Conservation (phyloP, 2,888 invertebrate species). For the Apamea crenata region DNA sequence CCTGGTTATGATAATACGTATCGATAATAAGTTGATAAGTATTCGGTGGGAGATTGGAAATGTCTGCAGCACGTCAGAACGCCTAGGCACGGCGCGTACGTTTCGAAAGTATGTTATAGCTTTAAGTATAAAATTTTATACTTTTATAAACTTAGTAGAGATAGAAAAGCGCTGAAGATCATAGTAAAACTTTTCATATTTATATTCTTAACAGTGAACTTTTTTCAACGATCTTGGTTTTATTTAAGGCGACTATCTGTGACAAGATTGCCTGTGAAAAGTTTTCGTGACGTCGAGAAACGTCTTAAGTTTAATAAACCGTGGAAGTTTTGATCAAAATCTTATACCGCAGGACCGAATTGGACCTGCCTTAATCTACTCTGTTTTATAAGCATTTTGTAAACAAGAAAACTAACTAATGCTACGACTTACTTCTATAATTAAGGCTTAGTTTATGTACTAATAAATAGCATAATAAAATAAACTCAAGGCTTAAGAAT, state of each 20-base stretch:
- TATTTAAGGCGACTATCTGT: conserved; percentile 4
- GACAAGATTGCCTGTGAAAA: conserved; percentile 21
- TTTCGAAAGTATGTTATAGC: conserved; percentile 14
- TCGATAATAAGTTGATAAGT: conserved; percentile 58
- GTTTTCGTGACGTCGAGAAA: conserved; percentile 9
- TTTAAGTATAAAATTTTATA: not conserved
- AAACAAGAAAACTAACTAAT: not conserved
- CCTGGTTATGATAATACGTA: conserved; percentile 57
- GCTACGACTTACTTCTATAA: not conserved
- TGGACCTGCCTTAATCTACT: not conserved
- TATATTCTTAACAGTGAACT: not conserved
- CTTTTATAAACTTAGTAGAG: not conserved
- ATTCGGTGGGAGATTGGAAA: conserved; percentile 51
- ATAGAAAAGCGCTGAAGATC: not conserved
- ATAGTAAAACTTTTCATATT: conserved; percentile 6
- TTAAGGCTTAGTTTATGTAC: not conserved
- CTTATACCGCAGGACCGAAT: conserved; percentile 5
- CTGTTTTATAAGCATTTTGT: not conserved
- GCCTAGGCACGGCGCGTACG: not conserved
- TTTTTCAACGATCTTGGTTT: not conserved
- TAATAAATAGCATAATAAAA: conserved; percentile 1
- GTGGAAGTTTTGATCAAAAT: conserved; percentile 44
- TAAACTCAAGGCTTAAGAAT: not conserved
- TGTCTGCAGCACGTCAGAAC: conserved; percentile 25
- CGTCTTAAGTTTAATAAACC: conserved; percentile 23